Conservation (phyloP, 2,888 invertebrate genomes). For the Vanessa cardui region DNA sequence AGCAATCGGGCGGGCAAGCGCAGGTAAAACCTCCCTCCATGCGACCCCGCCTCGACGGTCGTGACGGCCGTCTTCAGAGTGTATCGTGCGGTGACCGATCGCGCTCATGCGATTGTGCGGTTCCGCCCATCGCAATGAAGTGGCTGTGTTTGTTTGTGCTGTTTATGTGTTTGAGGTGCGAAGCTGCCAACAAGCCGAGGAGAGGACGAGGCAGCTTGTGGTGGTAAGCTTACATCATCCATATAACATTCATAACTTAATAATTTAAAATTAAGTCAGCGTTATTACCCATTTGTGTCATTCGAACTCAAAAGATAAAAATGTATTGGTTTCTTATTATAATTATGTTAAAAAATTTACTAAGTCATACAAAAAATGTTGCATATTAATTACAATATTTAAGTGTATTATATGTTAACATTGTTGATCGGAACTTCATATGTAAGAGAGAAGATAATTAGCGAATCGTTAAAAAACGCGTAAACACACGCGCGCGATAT, state of each 20-base stretch:
- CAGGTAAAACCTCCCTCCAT: constrained; percentile 75
- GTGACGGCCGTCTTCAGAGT: constrained; percentile 60
- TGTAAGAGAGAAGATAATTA: constrained; percentile 57
- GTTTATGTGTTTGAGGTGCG: constrained; percentile 78
- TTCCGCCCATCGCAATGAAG: constrained; percentile 78
- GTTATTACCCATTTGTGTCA: too few relatives aligned
- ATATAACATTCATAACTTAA: background rate
- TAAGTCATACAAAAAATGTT: too few relatives aligned
- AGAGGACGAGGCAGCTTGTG: constrained; percentile 95
- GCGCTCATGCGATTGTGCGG: constrained; percentile 67
- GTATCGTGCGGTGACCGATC: constrained; percentile 66
- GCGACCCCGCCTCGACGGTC: constrained; percentile 68
- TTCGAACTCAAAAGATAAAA: too few relatives aligned
- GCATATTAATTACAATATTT: too few relatives aligned
- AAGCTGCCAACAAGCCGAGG: constrained; percentile 84
- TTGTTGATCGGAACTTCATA: constrained; percentile 36
- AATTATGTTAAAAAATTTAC: too few relatives aligned
- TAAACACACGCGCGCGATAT: constrained; percentile 62
- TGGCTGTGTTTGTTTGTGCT: constrained; percentile 82
- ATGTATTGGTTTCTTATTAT: too few relatives aligned
- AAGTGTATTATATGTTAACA: constrained; percentile 14
- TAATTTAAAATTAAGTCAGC: background rate
- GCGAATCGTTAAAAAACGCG: constrained; percentile 62
- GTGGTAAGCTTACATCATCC: constrained; percentile 86
- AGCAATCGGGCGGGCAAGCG: constrained; percentile 64